Base-by-base conservation (phyloP, 2,888 invertebrate species). In the Phyto melanocephala region DNA sequence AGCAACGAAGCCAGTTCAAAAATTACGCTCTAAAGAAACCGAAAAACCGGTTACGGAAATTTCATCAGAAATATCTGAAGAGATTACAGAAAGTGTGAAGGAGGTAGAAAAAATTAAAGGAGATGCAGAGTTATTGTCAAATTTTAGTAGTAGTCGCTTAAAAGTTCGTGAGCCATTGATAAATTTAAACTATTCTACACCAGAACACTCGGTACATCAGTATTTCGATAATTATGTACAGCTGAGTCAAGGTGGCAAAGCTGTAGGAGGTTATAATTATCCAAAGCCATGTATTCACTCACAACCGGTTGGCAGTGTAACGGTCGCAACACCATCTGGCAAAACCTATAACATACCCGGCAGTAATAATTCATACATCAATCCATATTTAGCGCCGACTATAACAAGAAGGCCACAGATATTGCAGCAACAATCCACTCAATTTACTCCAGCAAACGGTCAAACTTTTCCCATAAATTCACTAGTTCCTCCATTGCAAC, bases 361-460 rank as follows among this genome's bases (percentile, higher is more conserved):
- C 47, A 87, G 86, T 54, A 89, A 90, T 63, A 86, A 87, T 79
- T 88, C 88, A 4, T 87, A 87, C 7, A 86, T 85, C n/a, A 86
- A 86, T 78, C 90, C 90, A 24, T 91, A 91, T 81, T 83, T 90
- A 70, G 91, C 91, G 2, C 91, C 91, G 35, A 85, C 87, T 22
- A 81, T 90, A 15, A 86, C 87, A 17, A 88, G 87, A 80, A 87
- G 86, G 42, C 87, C 87, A 1, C 87, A 87, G 68, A 81, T 86
- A 35, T 8, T 33, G 54, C 86, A 85, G 33, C 67, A 71, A 40
- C 75, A 71, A 40, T 22, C 77, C 13, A 71, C 76, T 20, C 78
- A 63, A 50, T 2, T 71, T 15, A n/a, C 74, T 5, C 42, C 70
- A 1, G 24, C 37, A 33, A 83, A 76, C 17, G 71, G 76, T 35